These are phyloP conservation scores for Lissocephala sabroskyi DNA, from an alignment of 2,888 invertebrate species.

Conservation along the genomic window DNA sequence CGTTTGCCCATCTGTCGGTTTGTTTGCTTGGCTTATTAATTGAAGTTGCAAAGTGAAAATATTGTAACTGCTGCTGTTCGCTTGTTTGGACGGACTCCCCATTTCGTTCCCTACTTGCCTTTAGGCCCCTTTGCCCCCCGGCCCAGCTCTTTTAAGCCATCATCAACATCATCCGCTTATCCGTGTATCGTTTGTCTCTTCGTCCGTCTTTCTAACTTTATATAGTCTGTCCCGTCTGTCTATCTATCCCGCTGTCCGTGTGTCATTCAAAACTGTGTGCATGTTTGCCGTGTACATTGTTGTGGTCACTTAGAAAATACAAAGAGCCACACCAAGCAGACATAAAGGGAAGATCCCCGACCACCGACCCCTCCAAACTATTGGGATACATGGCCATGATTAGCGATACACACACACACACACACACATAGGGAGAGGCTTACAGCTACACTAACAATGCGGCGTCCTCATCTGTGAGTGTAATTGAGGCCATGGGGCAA, in stretches of 20 bases:
- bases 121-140: too few relatives aligned
- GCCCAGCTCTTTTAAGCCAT: too few relatives aligned
- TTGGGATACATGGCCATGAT: conserved; percentile 41
- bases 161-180: too few relatives aligned
- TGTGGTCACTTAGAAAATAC: conserved; percentile 57
- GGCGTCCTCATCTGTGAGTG: conserved; percentile 53
- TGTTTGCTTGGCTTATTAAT: conserved; percentile 33
- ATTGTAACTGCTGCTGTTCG: conserved; percentile 21
- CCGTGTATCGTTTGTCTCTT: not conserved
- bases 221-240: conserved; percentile 15
- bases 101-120: too few relatives aligned
- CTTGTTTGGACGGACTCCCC: conserved; percentile 16
- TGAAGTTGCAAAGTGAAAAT: conserved; percentile 25
- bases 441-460: conserved; percentile 1
- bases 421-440: conserved; percentile 10
- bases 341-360: not conserved
- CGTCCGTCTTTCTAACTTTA: conserved; percentile 20
- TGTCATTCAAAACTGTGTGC: conserved; percentile 51
- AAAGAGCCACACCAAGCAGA: conserved; percentile 29
- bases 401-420: conserved; percentile 41
- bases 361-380: too few relatives aligned
- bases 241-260: conserved; percentile 10
- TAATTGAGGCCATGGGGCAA: conserved; percentile 67
- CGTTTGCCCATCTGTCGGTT: too few relatives aligned
- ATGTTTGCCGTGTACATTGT: conserved; percentile 57